Percentiles rank a stretch among this genome's conserved stretches.
These are phyloP conservation scores for Poeciliopsis infans DNA, from an alignment of 2,797 vertebrate genomes.

Conservation along the genomic window DNA sequence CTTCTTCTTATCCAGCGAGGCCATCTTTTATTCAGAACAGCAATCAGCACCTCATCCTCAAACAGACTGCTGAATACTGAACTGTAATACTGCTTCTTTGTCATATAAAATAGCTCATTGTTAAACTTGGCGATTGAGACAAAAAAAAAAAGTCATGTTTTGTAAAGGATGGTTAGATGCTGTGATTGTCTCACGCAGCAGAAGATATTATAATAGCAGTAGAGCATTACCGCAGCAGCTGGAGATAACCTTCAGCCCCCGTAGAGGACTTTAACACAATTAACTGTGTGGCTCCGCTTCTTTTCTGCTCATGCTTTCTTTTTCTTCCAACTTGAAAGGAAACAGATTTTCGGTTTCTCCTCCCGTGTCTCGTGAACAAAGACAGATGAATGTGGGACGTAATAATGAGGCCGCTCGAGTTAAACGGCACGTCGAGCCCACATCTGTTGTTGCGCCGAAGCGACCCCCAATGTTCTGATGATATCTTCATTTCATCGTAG, in stretches of 20 bases:
- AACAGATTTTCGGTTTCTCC: conserved; percentile 40
- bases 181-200: conserved; percentile 47
- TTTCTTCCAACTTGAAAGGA: conserved; percentile 63
- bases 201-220: conserved; percentile 39
- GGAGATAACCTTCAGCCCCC: conserved; percentile 69
- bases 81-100: conserved; percentile 23
- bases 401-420: conserved; percentile 58
- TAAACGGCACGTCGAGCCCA: conserved; percentile 36
- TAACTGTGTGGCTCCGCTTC: conserved; percentile 41
- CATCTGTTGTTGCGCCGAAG: conserved; percentile 43
- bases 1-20: not conserved
- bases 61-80: conserved; percentile 31
- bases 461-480: conserved; percentile 19
- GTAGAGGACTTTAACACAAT: conserved; percentile 65
- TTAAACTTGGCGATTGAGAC: conserved; percentile 24
- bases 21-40: not conserved
- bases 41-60: conserved; percentile 11
- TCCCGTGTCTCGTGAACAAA: conserved; percentile 28
- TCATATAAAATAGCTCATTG: conserved; percentile 39
- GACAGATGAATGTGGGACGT: conserved; percentile 38
- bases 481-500: conserved; percentile 33
- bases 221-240: conserved; percentile 50
- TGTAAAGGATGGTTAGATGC: conserved; percentile 46
- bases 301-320: conserved; percentile 37
- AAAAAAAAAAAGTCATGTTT: conserved; percentile 30